A percentile compares a stretch with the other conserved stretches of the same genome.
Conservation (phyloP, 2,113 vertebrate species). For the Oryzias melastigma region DNA sequence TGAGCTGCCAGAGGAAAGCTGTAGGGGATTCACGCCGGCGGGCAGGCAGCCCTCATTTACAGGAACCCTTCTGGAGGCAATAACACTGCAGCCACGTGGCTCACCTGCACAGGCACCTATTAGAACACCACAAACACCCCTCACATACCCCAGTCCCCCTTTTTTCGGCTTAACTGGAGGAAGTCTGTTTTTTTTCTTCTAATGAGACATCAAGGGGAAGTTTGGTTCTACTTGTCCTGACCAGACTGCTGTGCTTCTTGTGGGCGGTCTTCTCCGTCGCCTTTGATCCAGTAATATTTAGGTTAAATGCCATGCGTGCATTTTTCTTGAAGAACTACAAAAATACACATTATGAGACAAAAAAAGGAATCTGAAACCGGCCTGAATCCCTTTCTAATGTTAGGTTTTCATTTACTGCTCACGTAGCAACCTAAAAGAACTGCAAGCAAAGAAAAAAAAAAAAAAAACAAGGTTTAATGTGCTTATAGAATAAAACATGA, state of each 20-base stretch:
- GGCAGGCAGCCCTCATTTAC: conserved; percentile 61
- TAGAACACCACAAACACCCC: conserved; percentile 19
- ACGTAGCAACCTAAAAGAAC: too few species aligned
- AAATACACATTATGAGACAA: background rate
- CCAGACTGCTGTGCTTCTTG: conserved; percentile 12
- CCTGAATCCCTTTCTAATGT: conserved; percentile 4
- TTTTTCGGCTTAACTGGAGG: conserved; percentile 43
- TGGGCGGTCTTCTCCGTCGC: conserved; percentile 6
- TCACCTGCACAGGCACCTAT: conserved; percentile 52
- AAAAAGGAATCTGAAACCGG: conserved; percentile 4
- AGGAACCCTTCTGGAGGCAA: conserved; percentile 65
- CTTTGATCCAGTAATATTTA: too few species aligned
- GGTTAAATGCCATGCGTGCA: background rate
- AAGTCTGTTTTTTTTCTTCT: conserved; percentile 50
- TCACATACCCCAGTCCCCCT: background rate
- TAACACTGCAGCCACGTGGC: conserved; percentile 54
- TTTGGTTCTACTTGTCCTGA: conserved; percentile 1
- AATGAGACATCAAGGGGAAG: conserved; percentile 63
- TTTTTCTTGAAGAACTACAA: background rate
- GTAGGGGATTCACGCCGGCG: conserved; percentile 33
- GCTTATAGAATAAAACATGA: too few species aligned
- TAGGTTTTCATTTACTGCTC: too few species aligned
- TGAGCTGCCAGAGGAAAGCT: conserved; percentile 49
- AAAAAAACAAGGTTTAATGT: too few species aligned
- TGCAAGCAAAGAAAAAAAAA: too few species aligned